Evolutionary conservation across 1,140 invertebrate genomes (phyloP).

Genomic region (Aphaenogaster ashmeadi): DNA sequence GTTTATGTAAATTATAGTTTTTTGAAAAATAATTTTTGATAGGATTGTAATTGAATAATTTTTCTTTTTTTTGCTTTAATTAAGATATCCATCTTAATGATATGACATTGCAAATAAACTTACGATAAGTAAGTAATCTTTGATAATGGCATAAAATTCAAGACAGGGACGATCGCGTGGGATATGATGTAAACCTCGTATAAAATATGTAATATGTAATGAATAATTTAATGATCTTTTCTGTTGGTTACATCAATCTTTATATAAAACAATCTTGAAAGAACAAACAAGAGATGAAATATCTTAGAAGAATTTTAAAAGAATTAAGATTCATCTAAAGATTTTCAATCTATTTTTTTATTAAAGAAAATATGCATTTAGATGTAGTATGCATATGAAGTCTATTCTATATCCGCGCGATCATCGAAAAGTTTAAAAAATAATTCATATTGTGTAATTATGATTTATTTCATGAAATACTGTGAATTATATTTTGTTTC

Average conservation of each 20-base stretch:
- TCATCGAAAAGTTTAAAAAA: background rate
- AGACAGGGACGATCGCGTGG: background rate
- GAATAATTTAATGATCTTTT: background rate
- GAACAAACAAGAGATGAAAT: too few relatives aligned
- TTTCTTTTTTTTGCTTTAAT: background rate
- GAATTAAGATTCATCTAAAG: background rate
- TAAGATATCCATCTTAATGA: background rate
- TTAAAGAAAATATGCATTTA: background rate
- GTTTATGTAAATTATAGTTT: background rate
- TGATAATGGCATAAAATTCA: background rate
- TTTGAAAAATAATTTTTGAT: background rate
- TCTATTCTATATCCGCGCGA: background rate
- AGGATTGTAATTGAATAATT: background rate
- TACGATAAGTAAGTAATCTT: background rate
- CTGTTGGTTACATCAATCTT: background rate
- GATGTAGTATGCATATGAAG: background rate
- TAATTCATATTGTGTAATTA: background rate
- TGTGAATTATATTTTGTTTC: slow-evolving; percentile 31
- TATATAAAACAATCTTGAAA: too few relatives aligned
- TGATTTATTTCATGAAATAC: slow-evolving; percentile 14
- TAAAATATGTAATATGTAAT: background rate
- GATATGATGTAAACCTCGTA: background rate
- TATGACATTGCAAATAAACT: background rate
- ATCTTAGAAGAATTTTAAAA: background rate
- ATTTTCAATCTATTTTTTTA: background rate